Evolutionary conservation across 1,140 invertebrate genomes (phyloP).

Genomic region (Penaeus japonicus): DNA sequence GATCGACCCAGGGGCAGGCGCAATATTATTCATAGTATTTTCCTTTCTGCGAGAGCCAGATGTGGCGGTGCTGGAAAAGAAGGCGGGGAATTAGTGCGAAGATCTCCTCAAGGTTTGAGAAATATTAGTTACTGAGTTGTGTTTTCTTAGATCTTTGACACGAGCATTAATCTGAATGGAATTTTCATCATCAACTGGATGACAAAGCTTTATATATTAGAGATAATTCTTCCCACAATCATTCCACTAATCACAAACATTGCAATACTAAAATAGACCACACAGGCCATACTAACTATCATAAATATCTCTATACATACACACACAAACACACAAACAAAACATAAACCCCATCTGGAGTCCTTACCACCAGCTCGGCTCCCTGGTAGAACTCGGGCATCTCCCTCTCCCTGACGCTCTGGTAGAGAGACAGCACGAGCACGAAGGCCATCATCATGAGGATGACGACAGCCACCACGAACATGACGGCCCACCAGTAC

Average conservation of each 20-base stretch:
- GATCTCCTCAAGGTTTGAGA: too few species aligned
- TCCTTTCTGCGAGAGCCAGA: slow-evolving; percentile 50
- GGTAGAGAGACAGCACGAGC: slow-evolving; percentile 21
- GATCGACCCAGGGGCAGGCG: neutral
- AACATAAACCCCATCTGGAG: neutral
- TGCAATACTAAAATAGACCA: too few species aligned
- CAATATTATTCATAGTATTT: slow-evolving; percentile 44
- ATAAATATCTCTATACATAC: neutral
- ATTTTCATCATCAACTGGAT: too few species aligned
- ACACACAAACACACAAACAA: neutral
- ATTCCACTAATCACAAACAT: too few species aligned
- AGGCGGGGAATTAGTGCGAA: neutral
- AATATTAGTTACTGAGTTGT: too few species aligned
- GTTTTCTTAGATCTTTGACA: too few species aligned
- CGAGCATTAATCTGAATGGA: too few species aligned
- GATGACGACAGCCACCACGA: slow-evolving; percentile 33
- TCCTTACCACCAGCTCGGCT: slow-evolving; percentile 28
- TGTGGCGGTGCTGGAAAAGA: slow-evolving; percentile 43
- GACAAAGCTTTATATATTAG: too few species aligned
- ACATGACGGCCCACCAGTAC: slow-evolving; percentile 34
- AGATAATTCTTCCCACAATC: too few species aligned
- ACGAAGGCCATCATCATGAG: slow-evolving; percentile 30
- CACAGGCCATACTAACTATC: neutral
- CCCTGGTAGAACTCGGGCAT: slow-evolving; percentile 28
- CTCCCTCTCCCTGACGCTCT: slow-evolving; percentile 14